These are phyloP conservation scores for Petrocephalus zakoni DNA, from an alignment of 2,113 vertebrate species.

Conservation along the genomic window DNA sequence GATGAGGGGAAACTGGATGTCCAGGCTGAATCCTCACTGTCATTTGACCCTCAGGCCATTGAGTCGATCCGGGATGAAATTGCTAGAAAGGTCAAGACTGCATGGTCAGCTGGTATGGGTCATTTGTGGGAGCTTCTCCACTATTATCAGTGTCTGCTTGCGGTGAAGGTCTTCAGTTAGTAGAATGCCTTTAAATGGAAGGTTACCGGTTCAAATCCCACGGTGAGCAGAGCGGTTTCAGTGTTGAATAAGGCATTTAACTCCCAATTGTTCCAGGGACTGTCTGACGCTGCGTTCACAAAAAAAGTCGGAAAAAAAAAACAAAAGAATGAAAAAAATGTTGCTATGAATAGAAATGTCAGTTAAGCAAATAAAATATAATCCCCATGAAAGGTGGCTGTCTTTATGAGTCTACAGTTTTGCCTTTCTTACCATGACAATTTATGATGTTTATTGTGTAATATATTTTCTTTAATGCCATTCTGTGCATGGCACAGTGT, in stretches of 20 bases:
- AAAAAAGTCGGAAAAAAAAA: background rate
- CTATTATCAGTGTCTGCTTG: background rate
- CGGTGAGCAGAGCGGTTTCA: background rate
- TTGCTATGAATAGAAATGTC: background rate
- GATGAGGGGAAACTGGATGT: background rate
- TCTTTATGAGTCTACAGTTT: background rate
- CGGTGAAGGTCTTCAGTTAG: background rate
- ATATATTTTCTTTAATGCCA: background rate
- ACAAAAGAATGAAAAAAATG: background rate
- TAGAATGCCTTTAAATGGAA: background rate
- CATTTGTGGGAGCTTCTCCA: background rate
- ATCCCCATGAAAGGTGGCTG: background rate
- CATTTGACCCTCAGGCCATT: background rate
- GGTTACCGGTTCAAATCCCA: background rate
- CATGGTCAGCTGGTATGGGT: background rate
- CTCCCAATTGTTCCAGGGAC: background rate
- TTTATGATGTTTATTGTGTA: background rate
- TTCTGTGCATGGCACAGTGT: background rate
- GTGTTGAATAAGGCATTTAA: background rate
- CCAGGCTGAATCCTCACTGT: background rate
- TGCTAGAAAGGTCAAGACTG: background rate
- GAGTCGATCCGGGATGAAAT: background rate
- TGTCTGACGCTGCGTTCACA: background rate
- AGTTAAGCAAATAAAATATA: background rate
- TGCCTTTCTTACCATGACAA: background rate